Evolutionary conservation across 2,888 invertebrate genomes (phyloP).

Genomic region (Chironomus tentans): DNA sequence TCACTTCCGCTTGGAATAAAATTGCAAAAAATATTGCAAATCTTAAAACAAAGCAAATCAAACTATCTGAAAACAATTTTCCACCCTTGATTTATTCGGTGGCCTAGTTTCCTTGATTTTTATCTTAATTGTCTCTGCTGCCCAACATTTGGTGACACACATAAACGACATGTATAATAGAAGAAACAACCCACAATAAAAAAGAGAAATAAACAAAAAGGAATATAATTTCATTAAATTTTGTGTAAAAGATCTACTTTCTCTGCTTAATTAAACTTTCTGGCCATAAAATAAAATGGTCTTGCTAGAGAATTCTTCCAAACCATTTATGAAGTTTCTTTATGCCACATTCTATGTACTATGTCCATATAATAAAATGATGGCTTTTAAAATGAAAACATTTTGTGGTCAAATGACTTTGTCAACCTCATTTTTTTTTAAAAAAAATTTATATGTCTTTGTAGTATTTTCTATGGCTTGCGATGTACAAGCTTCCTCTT

Average conservation of each 20-base stretch:
- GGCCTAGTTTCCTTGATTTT: too few species aligned
- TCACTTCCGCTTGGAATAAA: too few species aligned
- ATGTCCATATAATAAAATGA: background rate
- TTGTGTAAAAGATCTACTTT: constrained; percentile 5
- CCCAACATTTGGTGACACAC: too few species aligned
- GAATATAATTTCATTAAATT: constrained; percentile 3
- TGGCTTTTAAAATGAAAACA: constrained; percentile 22
- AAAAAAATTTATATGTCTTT: background rate
- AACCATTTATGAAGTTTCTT: constrained; percentile 16
- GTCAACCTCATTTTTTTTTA: constrained; percentile 23
- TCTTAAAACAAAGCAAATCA: too few species aligned
- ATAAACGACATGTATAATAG: too few species aligned
- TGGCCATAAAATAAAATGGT: constrained; percentile 20
- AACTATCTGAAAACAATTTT: too few species aligned
- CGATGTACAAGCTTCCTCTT: background rate
- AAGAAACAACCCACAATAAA: too few species aligned
- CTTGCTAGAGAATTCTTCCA: constrained; percentile 18
- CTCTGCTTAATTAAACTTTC: constrained; percentile 26
- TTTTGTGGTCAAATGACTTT: constrained; percentile 27
- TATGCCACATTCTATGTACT: background rate
- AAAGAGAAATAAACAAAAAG: background rate
- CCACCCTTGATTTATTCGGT: too few species aligned
- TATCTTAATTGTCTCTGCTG: too few species aligned
- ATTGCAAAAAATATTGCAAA: too few species aligned
- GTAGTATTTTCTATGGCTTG: background rate